Evolutionary conservation across 2,113 vertebrate genomes (phyloP), one percentile per base, ranked within the genome.

Genomic region (Electrona antarctica): DNA sequence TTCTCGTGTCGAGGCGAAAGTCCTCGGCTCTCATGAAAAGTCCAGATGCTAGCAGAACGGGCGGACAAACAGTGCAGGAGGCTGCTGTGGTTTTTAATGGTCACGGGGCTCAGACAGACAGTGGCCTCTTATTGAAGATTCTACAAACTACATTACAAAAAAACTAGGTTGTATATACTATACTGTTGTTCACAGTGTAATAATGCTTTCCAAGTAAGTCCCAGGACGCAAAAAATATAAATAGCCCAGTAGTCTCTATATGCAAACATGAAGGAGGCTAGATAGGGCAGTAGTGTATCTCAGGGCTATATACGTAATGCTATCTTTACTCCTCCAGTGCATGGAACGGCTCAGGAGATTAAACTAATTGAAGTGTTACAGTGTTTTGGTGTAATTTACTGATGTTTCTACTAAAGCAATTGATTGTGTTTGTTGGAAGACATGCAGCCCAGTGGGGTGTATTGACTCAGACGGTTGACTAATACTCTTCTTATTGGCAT

Each of bases 301-400:
- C 51, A 77, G 55, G 77, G 79, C 79, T 85, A 74, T 85, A 74
- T 81, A 21, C 21, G 82, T 59, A 83, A 77, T 79, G 60, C 79
- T 88, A 85, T 88, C 68, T 88, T 41, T 71, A 73, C 75, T 79
- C 79, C 86, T 83, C 84, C 63, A 77, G 75, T 87, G 77, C 80
- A 71, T 79, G 76, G 74, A 82, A 80, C 80, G 83, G 79, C 82
- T 79, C 67, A 54, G 58, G 63, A 89, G 87, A 87, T 90, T 85
- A 89, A 89, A 89, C 84, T 87, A 90, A 87, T 88, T 80, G 81
- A 88, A 88, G 87, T 84, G 84, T 90, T 90, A 74, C 85, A 84
- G 72, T 90, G 86, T 92, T 91, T 89, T 83, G 77, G 79, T 88
- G 81, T 90, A 90, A 91, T 90, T 90, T 89, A 85, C 84, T 88